Evolutionary conservation across 2,797 vertebrate genomes (phyloP), one percentile per base, ranked within the genome.

Genomic region (Semaprochilodus insignis): DNA sequence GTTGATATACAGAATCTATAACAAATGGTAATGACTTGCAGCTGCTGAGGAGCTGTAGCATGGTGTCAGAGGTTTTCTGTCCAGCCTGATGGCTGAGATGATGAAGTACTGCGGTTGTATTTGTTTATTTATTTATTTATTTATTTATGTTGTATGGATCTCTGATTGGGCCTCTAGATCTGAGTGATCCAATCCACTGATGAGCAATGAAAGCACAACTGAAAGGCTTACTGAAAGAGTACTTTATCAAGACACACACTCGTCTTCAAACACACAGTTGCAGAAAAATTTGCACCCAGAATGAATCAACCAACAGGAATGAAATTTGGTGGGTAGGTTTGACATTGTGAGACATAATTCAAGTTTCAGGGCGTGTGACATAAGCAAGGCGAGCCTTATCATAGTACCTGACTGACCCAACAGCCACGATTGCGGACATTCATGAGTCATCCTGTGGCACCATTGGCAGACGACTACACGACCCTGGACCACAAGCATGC

Each of bases 11-110:
- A 97, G 96, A 96, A 96, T 96, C 91, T 95, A 91, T 96, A 96
- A 96, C 95, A 96, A 96, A 96, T 94, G 94, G 90, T 97, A 98
- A 98, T 97, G 93, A 93, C 91, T 97, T 93, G 90, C 97, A 98
- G 96, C 96, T 97, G 97, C 92, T 88, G 91, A 83, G 73, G 54
- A 92, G 91, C 94, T 92, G 90, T 94, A 92, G 94, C 93, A 80
- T 90, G 90, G 91, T 93, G 95, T 96, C 91, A 91, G 92, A 88
- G 91, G 89, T 94, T 94, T 93, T 93, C 91, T 83, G 88, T 93
- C 93, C 91, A 91, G 95, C 94, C 93, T 95, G 94, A 91, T 90
- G 60, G 91, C 94, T 92, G 88, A 90, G 87, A 86, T 81, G 87
- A 82, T 85, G 83, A 81, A 83, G 81, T 80, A 81, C 83, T 78